These are phyloP conservation scores for Meteorus cinctellus DNA, from an alignment of 2,888 invertebrate species.

Conservation along the genomic window DNA sequence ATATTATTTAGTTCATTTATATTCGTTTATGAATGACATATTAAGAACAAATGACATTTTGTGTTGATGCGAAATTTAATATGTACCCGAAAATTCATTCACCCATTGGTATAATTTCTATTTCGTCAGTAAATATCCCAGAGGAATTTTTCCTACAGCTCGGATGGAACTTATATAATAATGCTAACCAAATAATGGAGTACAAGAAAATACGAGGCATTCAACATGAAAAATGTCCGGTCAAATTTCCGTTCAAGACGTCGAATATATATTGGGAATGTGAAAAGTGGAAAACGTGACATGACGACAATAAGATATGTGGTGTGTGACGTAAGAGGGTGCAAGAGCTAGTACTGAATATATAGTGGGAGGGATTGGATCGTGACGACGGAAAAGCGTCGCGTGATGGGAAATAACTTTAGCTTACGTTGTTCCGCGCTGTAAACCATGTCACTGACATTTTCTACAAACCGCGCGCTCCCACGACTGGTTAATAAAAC, in stretches of 20 bases:
- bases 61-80: neutral
- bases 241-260: slow-evolving; percentile 27
- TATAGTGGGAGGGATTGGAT: neutral
- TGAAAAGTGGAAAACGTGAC: slow-evolving; percentile 28
- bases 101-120: neutral
- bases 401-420: slow-evolving; percentile 24
- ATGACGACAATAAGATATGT: slow-evolving; percentile 17
- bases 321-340: slow-evolving; percentile 8
- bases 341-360: slow-evolving; percentile 18
- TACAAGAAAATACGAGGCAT: slow-evolving; percentile 3
- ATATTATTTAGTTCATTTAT: neutral
- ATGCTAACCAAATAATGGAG: neutral
- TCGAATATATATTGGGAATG: slow-evolving; percentile 24
- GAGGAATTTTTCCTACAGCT: neutral
- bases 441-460: slow-evolving; percentile 14
- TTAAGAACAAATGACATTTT: neutral
- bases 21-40: neutral
- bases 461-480: neutral
- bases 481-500: neutral
- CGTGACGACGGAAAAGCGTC: slow-evolving; percentile 2
- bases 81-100: neutral
- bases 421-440: slow-evolving; percentile 20
- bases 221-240: slow-evolving; percentile 29
- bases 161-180: neutral
- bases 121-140: neutral